Conservation (phyloP, 1,140 invertebrate genomes). For the Globodera rostochiensis region DNA sequence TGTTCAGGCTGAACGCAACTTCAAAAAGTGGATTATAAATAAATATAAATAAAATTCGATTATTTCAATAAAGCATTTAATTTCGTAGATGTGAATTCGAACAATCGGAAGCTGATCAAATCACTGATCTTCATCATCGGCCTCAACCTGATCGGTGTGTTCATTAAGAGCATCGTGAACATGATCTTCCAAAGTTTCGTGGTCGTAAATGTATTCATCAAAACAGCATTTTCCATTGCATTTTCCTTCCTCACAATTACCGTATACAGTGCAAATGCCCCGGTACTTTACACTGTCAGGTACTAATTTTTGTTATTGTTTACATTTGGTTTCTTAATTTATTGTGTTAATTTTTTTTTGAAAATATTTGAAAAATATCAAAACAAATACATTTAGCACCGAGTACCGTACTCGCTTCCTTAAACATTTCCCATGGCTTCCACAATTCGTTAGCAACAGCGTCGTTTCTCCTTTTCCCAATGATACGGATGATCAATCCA, state of each 20-base stretch:
- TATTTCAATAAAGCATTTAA: not conserved
- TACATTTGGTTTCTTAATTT: too few relatives aligned
- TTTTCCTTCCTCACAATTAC: not conserved
- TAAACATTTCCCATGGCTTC: too few relatives aligned
- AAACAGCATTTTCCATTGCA: not conserved
- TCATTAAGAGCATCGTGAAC: not conserved
- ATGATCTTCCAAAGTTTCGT: not conserved
- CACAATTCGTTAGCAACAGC: not conserved
- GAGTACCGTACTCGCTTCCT: too few relatives aligned
- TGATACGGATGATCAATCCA: too few relatives aligned
- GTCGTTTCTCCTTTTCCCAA: too few relatives aligned
- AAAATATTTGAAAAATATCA: too few relatives aligned
- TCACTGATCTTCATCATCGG: not conserved
- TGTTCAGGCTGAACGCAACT: not conserved
- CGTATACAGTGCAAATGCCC: not conserved
- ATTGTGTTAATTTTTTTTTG: too few relatives aligned
- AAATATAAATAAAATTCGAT: too few relatives aligned
- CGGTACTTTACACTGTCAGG: constrained; percentile 2
- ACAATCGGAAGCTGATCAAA: not conserved
- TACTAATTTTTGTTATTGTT: not conserved
- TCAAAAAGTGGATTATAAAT: not conserved
- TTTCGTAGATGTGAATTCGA: not conserved
- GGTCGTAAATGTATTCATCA: not conserved
- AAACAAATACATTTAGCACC: too few relatives aligned
- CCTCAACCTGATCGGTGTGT: not conserved